phyloP scores from a whole-genome alignment of 2,888 invertebrate genomes.

The Andrena marginata region DNA sequence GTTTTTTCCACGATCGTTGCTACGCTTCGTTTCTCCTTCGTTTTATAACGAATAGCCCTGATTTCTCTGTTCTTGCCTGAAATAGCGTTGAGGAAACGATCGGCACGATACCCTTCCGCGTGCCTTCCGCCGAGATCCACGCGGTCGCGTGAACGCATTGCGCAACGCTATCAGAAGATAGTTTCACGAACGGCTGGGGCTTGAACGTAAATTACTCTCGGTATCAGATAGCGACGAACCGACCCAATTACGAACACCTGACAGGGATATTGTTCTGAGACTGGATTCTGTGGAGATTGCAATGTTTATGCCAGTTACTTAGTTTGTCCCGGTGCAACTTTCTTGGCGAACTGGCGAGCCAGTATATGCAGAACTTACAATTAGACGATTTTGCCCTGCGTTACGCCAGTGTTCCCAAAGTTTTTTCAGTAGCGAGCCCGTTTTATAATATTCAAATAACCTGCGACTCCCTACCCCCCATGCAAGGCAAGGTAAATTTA shows the following conservation, averaged over 20 bases:
- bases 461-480: too few relatives aligned
- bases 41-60: background rate
- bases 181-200: background rate
- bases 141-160: background rate
- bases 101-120: background rate
- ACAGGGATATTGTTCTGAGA: background rate
- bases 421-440: too few relatives aligned
- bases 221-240: constrained; percentile 1
- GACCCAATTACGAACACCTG: background rate
- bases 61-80: background rate
- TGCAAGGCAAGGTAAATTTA: too few relatives aligned
- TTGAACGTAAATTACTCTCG: constrained; percentile 10
- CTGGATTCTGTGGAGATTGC: background rate
- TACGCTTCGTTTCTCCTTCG: background rate
- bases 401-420: too few relatives aligned
- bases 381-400: too few relatives aligned
- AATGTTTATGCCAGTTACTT: too few relatives aligned
- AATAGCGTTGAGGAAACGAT: background rate
- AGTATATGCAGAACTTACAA: too few relatives aligned
- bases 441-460: too few relatives aligned
- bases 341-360: too few relatives aligned
- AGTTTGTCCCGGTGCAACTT: too few relatives aligned
- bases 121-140: background rate
- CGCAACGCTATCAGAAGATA: constrained; percentile 25
- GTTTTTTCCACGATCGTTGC: background rate